Conservation (phyloP, 2,113 vertebrate genomes). For the Takifugu bimaculatus region DNA sequence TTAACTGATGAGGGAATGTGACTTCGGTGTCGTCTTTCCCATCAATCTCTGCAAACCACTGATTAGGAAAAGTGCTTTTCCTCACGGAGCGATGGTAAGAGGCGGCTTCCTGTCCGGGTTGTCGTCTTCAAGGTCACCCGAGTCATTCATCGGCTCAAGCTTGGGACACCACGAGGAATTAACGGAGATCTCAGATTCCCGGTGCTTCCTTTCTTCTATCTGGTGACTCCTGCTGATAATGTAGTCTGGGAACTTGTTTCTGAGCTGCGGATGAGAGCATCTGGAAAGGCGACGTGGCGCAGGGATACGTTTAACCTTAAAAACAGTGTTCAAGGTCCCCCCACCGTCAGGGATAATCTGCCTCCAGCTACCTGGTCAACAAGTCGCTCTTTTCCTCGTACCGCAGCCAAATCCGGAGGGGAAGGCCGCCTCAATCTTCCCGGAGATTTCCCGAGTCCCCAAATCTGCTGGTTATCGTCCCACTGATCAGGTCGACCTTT, state of each 20-base stretch:
- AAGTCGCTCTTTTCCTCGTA: no score
- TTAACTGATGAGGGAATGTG: no score
- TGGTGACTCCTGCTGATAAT: slow-evolving; percentile 27
- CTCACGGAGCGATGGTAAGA: no score
- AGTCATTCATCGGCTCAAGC: no score
- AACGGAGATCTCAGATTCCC: no score
- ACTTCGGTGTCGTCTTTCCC: background rate
- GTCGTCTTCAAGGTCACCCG: no score
- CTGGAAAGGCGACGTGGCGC: no score
- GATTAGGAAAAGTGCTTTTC: background rate
- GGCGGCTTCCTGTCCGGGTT: no score
- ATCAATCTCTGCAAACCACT: background rate
- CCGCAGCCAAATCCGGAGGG: background rate
- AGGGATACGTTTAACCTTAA: slow-evolving; percentile 1
- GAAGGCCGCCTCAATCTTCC: slow-evolving; percentile 36
- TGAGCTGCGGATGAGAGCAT: slow-evolving; percentile 49
- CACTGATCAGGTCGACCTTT: slow-evolving; percentile 53
- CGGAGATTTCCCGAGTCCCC: slow-evolving; percentile 40
- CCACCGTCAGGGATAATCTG: slow-evolving; percentile 22
- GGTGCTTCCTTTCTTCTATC: no score
- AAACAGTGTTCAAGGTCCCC: slow-evolving; percentile 25
- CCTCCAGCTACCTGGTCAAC: slow-evolving; percentile 15
- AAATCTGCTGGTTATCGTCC: slow-evolving; percentile 23
- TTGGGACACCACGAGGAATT: no score
- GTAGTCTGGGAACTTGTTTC: slow-evolving; percentile 63